Percentiles rank a stretch among this genome's conserved stretches.
phyloP scores from a whole-genome alignment of 2,888 invertebrate genomes.

The Crocallis elinguaria region DNA sequence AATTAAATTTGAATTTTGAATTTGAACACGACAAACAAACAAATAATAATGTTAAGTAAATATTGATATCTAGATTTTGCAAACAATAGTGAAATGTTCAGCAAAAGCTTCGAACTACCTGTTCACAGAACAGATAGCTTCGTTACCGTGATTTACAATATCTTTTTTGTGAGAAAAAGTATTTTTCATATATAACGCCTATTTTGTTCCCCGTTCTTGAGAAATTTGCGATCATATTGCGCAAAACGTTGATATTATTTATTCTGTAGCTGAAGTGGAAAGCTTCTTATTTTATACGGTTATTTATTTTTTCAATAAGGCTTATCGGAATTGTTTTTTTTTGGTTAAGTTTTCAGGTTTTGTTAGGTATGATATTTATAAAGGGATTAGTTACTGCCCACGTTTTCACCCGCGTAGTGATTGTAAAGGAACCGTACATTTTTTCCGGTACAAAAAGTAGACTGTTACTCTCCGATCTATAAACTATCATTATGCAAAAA shows the following conservation, averaged over 20 bases:
- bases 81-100: conserved; percentile 34
- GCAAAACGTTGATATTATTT: conserved; percentile 14
- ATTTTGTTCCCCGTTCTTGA: conserved; percentile 20
- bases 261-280: background rate
- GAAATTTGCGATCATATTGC: conserved; percentile 14
- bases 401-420: too few species aligned
- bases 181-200: conserved; percentile 33
- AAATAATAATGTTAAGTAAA: background rate
- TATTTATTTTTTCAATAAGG: too few species aligned
- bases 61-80: background rate
- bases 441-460: too few species aligned
- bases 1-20: too few species aligned
- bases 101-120: conserved; percentile 40
- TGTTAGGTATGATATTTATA: too few species aligned
- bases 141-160: conserved; percentile 61
- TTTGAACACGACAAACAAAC: background rate
- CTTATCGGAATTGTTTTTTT: too few species aligned
- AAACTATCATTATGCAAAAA: too few species aligned
- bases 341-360: too few species aligned
- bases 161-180: conserved; percentile 44
- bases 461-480: too few species aligned
- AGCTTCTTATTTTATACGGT: background rate
- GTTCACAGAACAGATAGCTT: conserved; percentile 51
- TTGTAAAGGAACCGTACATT: too few species aligned
- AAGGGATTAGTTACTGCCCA: too few species aligned